Conservation (phyloP, 1,140 invertebrate genomes). For the Drosophila watanabei region DNA sequence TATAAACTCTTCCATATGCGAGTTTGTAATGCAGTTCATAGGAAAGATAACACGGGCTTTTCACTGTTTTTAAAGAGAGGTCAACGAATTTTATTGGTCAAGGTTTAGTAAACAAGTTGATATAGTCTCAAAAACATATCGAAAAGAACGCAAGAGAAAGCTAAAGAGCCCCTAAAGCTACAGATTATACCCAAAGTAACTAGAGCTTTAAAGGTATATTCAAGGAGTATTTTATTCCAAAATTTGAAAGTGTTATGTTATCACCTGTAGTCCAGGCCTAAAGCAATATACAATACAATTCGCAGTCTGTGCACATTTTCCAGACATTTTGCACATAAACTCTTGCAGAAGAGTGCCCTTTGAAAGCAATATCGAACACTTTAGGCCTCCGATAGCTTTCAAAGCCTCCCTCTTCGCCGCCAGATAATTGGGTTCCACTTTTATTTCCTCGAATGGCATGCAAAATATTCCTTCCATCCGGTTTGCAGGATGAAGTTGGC, state of each 20-base stretch:
- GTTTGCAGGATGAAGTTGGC: slow-evolving; percentile 23
- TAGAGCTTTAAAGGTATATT: background rate
- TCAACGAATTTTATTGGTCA: background rate
- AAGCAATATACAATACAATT: background rate
- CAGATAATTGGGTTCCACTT: slow-evolving; percentile 67
- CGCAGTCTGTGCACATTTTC: background rate
- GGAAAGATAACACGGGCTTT: background rate
- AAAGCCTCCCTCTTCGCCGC: background rate
- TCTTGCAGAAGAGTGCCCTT: slow-evolving; percentile 30
- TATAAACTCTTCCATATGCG: background rate
- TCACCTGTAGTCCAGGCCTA: background rate
- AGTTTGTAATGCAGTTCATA: background rate
- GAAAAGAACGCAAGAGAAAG: no score
- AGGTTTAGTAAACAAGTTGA: background rate
- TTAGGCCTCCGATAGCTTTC: background rate
- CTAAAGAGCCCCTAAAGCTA: no score
- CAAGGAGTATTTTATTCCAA: background rate
- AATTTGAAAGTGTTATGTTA: background rate
- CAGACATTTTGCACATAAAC: background rate
- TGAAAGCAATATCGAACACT: slow-evolving; percentile 57
- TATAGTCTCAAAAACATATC: background rate
- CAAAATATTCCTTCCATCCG: slow-evolving; percentile 45
- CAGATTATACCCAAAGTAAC: no score
- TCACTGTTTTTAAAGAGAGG: background rate
- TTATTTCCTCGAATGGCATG: slow-evolving; percentile 48